Base-by-base conservation (phyloP, 2,797 vertebrate species). In the Gobio occitaniae region DNA sequence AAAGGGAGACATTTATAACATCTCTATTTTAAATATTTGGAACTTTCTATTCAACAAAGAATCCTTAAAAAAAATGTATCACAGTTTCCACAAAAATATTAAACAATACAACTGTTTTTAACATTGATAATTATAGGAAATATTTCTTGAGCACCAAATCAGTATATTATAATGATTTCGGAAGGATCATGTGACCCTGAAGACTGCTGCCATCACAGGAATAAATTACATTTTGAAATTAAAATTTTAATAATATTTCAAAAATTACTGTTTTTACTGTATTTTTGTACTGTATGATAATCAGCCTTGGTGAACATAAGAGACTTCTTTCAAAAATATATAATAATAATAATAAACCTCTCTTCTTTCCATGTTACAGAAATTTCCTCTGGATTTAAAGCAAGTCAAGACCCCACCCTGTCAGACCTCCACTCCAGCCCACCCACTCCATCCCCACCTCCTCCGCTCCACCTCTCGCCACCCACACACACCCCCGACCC, bases 401-500 rank as follows among this genome's bases (percentile, higher is more conserved):
- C 93, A 80, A 94, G 93, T 91, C 93, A 92, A 0, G 95, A 96
- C 90, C 94, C 92, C 6, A 92, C 95, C 78, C 92, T 95, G 1
- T 92, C 94, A 77, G 93, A 93, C 8, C 91, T 95, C 25, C 94
- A 94, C 91, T 94, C 95, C 0, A 90, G 91, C 88, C 93, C 95
- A 0, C 92, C 93, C 17, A 92, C 94, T 36, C 94, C 94, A 0
- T 84, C 92, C 4, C 91, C 93, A 41, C 91, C 92, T 12, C 82
- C 90, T 56, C 90, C 93, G 0, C 89, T 91, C 21, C 83, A 91
- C 69, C 71, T 88, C 29, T 86, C 88, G n/a, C 90, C 92, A 32
- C 38, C 91, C 36, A 91, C 91, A 83, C 84, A 91, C 1, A 89
- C 78, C 74, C 80, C 74, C 17, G 56, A 75, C 65, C 78, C 44